Conservation (phyloP, 2,888 invertebrate species). For the Rhaphigaster nebulosa region DNA sequence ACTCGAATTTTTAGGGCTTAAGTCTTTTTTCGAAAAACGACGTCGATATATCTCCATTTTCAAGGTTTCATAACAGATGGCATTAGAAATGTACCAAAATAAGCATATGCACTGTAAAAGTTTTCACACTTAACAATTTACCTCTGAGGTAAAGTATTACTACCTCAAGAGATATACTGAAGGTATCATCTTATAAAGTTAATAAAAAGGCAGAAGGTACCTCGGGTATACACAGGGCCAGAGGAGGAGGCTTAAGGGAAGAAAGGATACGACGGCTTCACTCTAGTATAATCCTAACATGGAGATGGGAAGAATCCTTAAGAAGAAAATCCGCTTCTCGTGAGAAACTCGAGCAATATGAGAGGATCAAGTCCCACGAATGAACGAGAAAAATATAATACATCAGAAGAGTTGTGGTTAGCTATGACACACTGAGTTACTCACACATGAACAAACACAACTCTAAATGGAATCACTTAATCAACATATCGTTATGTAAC, state of each 20-base stretch:
- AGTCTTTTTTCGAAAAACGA: too few species aligned
- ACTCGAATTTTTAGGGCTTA: too few species aligned
- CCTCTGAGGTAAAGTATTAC: background rate
- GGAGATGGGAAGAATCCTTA: background rate
- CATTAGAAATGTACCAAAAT: too few species aligned
- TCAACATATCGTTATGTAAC: background rate
- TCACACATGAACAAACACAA: background rate
- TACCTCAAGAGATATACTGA: background rate
- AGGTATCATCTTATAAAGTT: conserved; percentile 33
- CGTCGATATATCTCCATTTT: too few species aligned
- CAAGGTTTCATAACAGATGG: too few species aligned
- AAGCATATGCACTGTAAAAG: too few species aligned
- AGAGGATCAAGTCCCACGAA: conserved; percentile 36
- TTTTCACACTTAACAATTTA: too few species aligned
- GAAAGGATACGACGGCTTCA: conserved; percentile 31
- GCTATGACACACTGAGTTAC: background rate
- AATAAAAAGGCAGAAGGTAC: background rate
- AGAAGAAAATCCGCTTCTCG: conserved; percentile 44
- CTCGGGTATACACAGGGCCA: background rate
- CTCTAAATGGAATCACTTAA: background rate
- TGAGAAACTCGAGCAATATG: conserved; percentile 48
- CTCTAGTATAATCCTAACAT: conserved; percentile 27
- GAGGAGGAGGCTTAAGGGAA: conserved; percentile 8
- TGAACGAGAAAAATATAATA: conserved; percentile 4
- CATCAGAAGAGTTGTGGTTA: conserved; percentile 15